Percentiles rank a stretch among this genome's conserved stretches.
Conservation (phyloP, 2,113 vertebrate genomes). For the Chrysemys picta region DNA sequence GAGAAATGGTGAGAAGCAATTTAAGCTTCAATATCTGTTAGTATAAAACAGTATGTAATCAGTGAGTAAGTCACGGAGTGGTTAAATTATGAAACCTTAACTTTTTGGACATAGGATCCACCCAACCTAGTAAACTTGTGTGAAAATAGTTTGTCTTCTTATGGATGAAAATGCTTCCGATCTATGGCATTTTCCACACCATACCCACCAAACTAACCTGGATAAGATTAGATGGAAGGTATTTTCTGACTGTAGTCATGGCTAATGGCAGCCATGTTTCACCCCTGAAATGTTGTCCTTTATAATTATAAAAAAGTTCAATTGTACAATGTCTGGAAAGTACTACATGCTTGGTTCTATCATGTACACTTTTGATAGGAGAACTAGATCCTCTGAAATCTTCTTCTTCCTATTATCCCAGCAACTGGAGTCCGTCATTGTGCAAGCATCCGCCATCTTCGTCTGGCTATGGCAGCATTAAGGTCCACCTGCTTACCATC, state of each 20-base stretch:
- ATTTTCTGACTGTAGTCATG: no score
- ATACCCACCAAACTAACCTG: not conserved
- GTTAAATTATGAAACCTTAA: not conserved
- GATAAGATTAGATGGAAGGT: not conserved
- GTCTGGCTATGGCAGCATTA: not conserved
- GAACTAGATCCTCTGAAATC: not conserved
- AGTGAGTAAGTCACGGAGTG: not conserved
- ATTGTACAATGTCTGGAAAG: not conserved
- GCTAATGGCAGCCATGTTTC: not conserved
- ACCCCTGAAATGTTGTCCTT: rapidly evolving
- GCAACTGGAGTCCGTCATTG: no score
- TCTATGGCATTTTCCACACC: rapidly evolving
- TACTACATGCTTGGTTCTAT: not conserved
- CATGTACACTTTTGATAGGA: not conserved
- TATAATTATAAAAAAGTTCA: not conserved
- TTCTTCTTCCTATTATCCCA: not conserved
- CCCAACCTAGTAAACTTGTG: rapidly evolving
- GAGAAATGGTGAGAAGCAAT: not conserved
- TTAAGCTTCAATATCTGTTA: not conserved
- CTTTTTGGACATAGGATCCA: not conserved
- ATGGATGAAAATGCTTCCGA: not conserved
- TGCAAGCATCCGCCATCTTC: no score
- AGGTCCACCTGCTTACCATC: not conserved
- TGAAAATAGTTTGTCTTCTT: not conserved
- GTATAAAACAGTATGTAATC: not conserved